Evolutionary conservation across 2,797 vertebrate species (phyloP).

Genomic region (Rousettus madagascariensis): DNA sequence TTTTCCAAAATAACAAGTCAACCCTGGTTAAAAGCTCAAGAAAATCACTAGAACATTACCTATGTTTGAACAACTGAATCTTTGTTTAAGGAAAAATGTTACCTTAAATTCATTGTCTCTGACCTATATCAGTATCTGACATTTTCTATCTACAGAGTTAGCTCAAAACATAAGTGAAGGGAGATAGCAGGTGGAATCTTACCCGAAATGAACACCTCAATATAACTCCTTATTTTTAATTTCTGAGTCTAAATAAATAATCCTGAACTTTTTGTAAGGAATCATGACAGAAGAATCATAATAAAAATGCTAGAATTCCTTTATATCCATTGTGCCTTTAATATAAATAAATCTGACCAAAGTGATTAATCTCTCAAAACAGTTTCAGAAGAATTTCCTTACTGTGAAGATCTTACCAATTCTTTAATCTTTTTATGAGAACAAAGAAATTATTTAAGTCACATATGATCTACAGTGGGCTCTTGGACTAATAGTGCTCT

Average conservation of each 20-base stretch:
- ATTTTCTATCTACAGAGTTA: slow-evolving; percentile 40
- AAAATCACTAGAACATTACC: neutral
- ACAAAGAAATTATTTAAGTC: slow-evolving; percentile 37
- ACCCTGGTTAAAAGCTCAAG: slow-evolving; percentile 18
- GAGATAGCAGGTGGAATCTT: neutral
- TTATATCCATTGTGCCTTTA: slow-evolving; percentile 54
- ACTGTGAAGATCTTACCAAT: slow-evolving; percentile 46
- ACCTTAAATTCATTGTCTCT: slow-evolving; percentile 36
- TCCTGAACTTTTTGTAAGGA: slow-evolving; percentile 55
- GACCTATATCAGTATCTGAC: slow-evolving; percentile 14
- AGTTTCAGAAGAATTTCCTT: slow-evolving; percentile 41
- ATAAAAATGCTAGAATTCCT: slow-evolving; percentile 71
- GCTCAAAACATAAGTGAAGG: slow-evolving; percentile 39
- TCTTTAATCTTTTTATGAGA: slow-evolving; percentile 41
- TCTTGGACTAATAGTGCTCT: neutral
- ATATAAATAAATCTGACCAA: slow-evolving; percentile 64
- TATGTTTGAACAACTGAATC: neutral
- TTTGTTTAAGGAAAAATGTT: slow-evolving; percentile 31
- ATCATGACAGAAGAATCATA: slow-evolving; percentile 56
- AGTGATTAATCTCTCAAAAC: slow-evolving; percentile 52
- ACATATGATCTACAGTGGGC: neutral
- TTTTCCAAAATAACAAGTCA: neutral
- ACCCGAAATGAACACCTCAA: neutral
- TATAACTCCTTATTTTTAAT: slow-evolving; percentile 50
- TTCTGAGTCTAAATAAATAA: slow-evolving; percentile 61